phyloP scores from a whole-genome alignment of 2,888 invertebrate genomes.

The Electrophaes corylata region DNA sequence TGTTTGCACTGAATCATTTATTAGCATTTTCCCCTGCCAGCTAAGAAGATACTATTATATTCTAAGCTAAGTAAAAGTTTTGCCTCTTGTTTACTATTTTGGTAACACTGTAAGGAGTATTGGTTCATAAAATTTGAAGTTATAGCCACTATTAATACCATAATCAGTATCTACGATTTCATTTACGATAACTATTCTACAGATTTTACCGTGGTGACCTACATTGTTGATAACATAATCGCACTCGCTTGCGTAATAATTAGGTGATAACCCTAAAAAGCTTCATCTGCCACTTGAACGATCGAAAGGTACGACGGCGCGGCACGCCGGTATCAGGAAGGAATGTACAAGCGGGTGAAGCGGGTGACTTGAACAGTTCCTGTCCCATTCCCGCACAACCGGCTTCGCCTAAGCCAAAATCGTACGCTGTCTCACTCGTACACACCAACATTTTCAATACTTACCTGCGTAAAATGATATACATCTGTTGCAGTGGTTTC shows the following conservation, averaged over 20 bases:
- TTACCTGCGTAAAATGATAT: conserved; percentile 84
- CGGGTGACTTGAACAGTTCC: conserved; percentile 82
- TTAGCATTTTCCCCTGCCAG: conserved; percentile 37
- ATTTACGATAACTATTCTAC: conserved; percentile 5
- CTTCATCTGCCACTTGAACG: conserved; percentile 85
- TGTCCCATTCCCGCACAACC: conserved; percentile 75
- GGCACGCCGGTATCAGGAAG: conserved; percentile 80
- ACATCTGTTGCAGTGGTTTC: conserved; percentile 79
- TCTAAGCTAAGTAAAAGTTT: neutral
- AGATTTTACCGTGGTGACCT: conserved; percentile 19
- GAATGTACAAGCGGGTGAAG: conserved; percentile 69
- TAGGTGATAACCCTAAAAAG: conserved; percentile 78
- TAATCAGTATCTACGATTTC: neutral
- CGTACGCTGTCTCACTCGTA: conserved; percentile 72
- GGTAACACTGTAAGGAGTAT: neutral
- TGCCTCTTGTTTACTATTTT: conserved; percentile 8
- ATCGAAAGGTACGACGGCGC: conserved; percentile 83
- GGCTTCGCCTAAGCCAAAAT: conserved; percentile 79
- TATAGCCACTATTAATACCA: neutral
- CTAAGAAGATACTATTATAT: conserved; percentile 10
- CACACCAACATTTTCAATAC: conserved; percentile 82
- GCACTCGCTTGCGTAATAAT: conserved; percentile 44
- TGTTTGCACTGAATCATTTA: conserved; percentile 47
- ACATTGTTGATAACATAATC: conserved; percentile 25
- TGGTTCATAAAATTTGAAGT: neutral